Evolutionary conservation across 2,797 vertebrate species (phyloP), one percentile per base, ranked within the genome.

Genomic region (Ctenopoma kingsleyae): DNA sequence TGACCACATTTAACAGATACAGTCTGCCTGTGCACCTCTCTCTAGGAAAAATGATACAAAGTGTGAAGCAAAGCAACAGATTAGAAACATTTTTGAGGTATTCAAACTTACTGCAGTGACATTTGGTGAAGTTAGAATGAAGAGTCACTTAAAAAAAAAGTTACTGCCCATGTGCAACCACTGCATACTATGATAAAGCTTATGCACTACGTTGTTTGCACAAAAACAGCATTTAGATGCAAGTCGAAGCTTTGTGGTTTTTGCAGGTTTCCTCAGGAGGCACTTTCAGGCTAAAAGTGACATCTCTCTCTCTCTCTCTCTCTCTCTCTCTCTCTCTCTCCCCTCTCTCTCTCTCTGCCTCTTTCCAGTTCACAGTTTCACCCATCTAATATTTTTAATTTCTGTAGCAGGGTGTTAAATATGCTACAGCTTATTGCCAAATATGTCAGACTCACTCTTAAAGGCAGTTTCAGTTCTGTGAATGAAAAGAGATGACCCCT

Each of bases 231-330:
- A 64, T 89, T 86, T 83, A 84, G 83, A 87, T 90, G 89, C 83
- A 84, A 44, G 61, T 83, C 80, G 82, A 82, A 76, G 83, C 86
- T 87, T 91, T 94, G 95, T 93, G 95, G 95, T 94, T 96, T 94
- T 86, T 95, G 92, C 93, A 93, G 80, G 84, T 93, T 95, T 95
- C 94, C 94, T 95, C 87, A 87, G 80, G 76, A 89, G 91, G 82
- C 83, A 51, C 5, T 79, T 69, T 90, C 61, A 69, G 56, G 71
- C 74, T 80, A 62, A 80, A 77, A 72, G 67, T 68, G 36, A 51
- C 74, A 40, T 48, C 30, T 49, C 51, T 59, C 58, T 52, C 17
- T 57, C 22, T 67, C 22, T 20, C 35, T 30, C 22, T 12, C 15
- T 53, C 15, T 32, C 59, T 36, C 11, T 44, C 35, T 56, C 20